Percentiles rank a stretch among this genome's conserved stretches.
These are phyloP conservation scores for Poecilobothrus nobilitatus DNA, from an alignment of 2,888 invertebrate genomes.

Conservation along the genomic window DNA sequence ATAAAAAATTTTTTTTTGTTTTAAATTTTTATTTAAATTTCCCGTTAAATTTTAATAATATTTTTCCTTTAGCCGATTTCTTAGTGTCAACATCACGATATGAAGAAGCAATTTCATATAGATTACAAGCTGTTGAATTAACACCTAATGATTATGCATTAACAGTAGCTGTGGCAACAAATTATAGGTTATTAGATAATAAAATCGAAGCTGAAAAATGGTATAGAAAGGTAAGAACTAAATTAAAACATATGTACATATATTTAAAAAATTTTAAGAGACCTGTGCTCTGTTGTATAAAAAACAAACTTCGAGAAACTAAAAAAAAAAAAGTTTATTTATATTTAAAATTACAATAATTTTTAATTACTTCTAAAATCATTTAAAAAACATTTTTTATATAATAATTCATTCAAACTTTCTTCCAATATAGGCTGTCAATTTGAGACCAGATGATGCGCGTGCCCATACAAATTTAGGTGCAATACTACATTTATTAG, in stretches of 20 bases:
- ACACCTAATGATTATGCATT: constrained; percentile 73
- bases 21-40: constrained; percentile 7
- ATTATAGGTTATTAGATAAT: constrained; percentile 71
- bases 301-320: too few relatives aligned
- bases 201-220: constrained; percentile 77
- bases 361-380: too few relatives aligned
- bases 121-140: constrained; percentile 68
- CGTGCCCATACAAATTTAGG: constrained; percentile 90
- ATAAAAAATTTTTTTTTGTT: constrained; percentile 4
- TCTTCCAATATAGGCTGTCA: constrained; percentile 38
- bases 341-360: too few relatives aligned
- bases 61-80: constrained; percentile 65
- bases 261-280: constrained; percentile 5
- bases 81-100: constrained; percentile 69
- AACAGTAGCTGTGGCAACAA: constrained; percentile 80
- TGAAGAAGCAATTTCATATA: constrained; percentile 73
- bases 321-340: too few relatives aligned
- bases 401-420: background rate
- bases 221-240: constrained; percentile 62
- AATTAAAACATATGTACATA: too few relatives aligned
- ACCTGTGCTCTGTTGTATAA: constrained; percentile 7
- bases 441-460: constrained; percentile 60
- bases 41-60: too few relatives aligned
- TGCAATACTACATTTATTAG: constrained; percentile 88
- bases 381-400: too few relatives aligned